Base-by-base conservation (phyloP, 2,888 invertebrate species). In the Phortica magna region DNA sequence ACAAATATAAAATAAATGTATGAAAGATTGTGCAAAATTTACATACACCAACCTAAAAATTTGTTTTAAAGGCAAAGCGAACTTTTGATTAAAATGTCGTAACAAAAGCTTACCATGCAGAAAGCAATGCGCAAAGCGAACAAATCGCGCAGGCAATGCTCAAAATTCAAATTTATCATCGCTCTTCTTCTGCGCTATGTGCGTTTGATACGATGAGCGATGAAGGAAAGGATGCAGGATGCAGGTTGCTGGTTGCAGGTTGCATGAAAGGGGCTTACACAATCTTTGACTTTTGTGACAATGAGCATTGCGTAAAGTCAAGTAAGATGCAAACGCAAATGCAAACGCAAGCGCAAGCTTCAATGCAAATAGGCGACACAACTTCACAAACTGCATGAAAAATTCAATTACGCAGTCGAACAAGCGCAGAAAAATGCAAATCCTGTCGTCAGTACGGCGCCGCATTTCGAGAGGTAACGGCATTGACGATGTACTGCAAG, bases 41-140 rank as follows among this genome's bases (percentile, higher is more conserved):
- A 55, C 64, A 67, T 48, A 73, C 57, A 77, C 43, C 75, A 76
- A 71, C 72, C 59, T 74, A 57, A 70, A 71, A 53, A 71, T 31
- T 55, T 31, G 31, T 22, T 19, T 55, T 14, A 71, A 53, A 48
- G 17, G 55, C 14, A 55, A 73, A 75, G 72, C 75, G 76, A 85
- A 85, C 79, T 87, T 82, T 88, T 86, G 89, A 85, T 88, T 85
- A 88, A 86, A 87, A 85, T 86, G 85, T 84, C 82, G 78, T 53
- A 77, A 76, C 77, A 72, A 73, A 74, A 48, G 71, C 57, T 57
- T 43, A 71, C 19, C 74, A 31, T 6, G 10, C 55, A 73, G 12
- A 61, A 43, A 64, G n/a, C 39, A n/a, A 39, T 12, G 42, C 48
- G 48, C 7, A 22, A 14, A 70, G 53, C 65, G 65, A 1, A 41